Base-by-base conservation (phyloP, 2,113 vertebrate species). In the Leptobrachium leishanense region DNA sequence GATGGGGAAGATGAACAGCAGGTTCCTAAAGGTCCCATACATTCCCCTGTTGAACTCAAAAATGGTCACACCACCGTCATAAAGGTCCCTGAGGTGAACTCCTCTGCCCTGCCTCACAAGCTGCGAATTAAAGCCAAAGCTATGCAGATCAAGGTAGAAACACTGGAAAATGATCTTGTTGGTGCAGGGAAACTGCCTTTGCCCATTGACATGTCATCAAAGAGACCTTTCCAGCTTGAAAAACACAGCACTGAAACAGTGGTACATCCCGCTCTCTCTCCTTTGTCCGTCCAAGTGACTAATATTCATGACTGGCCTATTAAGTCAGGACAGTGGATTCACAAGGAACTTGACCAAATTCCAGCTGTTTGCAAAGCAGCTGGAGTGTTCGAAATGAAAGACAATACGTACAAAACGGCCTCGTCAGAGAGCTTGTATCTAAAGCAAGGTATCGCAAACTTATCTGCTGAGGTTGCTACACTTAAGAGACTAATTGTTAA, bases 1-100 rank as follows among this genome's bases (percentile, higher is more conserved):
- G 96, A 99, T 1, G 96, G 95, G 11, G 97, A 99, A 84, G 97
- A 99, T 0, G 97, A 99, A 78, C 97, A 99, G 85, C 97, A 95
- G 86, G 97, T 99, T 31, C 97, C 97, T 41, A 98, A 96, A 87
- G 95, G 97, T 75, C 90, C 92, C 59, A 86, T 88, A 43, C 91
- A 93, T 15, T 91, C 93, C 65, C 88, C 88, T 0, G 87, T 91
- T 2, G 95, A 96, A 84, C 93, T 92, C 2, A 94, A 91, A 81
- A 96, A 89, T 5, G 84, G 91, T 57, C 94, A 93, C 2, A 90
- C 93, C 67, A 89, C 94, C 1, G 90, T 94, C 63, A 92, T 95
- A 70, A 98, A 96, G 85, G 96, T 97, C 82, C 95, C 96, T 12
- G 96, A 98, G 55, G 84, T 91, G 50, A 88, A 85, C 77, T 89